A percentile compares a stretch with the other conserved stretches of the same genome.
Evolutionary conservation across 2,888 invertebrate genomes (phyloP).

Genomic region (Orthonevra nobilis): DNA sequence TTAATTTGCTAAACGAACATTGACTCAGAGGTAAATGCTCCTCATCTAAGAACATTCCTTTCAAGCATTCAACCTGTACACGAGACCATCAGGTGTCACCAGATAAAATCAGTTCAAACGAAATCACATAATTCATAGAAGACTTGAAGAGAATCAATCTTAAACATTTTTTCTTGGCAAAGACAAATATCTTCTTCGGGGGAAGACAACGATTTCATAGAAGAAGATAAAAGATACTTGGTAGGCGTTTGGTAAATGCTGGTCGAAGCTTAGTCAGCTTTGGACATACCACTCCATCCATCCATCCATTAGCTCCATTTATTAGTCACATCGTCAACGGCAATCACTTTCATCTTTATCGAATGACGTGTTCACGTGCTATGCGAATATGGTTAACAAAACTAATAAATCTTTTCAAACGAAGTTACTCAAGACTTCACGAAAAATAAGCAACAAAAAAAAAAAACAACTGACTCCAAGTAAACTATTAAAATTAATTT

Average conservation of each 20-base stretch:
- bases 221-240: constrained; percentile 7
- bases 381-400: constrained; percentile 17
- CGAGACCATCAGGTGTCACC: too few relatives aligned
- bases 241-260: neutral
- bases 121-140: too few relatives aligned
- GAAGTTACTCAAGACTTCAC: constrained; percentile 27
- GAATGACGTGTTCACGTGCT: constrained; percentile 4
- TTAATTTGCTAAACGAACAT: too few relatives aligned
- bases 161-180: constrained; percentile 13
- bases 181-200: neutral
- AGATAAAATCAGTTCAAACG: too few relatives aligned
- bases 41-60: too few relatives aligned
- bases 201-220: constrained; percentile 11
- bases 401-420: constrained; percentile 39
- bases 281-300: too few relatives aligned
- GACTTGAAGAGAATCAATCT: too few relatives aligned
- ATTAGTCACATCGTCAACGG: constrained; percentile 41
- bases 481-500: constrained; percentile 33
- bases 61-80: too few relatives aligned
- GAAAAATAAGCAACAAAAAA: constrained; percentile 4
- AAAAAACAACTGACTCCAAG: constrained; percentile 6
- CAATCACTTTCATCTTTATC: constrained; percentile 34
- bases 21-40: too few relatives aligned
- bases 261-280: too few relatives aligned
- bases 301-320: neutral